Percentiles rank a stretch among this genome's conserved stretches.
These are phyloP conservation scores for Pyrochroa serraticornis DNA, from an alignment of 2,888 invertebrate genomes.

Conservation along the genomic window DNA sequence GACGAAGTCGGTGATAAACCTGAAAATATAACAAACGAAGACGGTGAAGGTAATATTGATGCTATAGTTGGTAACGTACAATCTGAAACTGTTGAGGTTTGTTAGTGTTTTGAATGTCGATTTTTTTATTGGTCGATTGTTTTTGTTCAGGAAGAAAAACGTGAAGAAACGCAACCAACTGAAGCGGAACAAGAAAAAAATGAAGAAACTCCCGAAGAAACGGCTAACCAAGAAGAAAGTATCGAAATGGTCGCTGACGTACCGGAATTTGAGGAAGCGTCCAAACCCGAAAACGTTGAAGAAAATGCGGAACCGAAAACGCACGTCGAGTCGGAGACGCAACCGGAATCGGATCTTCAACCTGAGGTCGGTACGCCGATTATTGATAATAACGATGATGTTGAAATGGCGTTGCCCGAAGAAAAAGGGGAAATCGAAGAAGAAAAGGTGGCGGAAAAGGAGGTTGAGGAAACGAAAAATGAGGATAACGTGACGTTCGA, in stretches of 20 bases:
- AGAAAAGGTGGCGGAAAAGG: constrained; percentile 10
- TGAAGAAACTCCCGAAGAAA: constrained; percentile 1
- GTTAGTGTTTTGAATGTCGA: not conserved
- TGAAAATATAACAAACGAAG: constrained; percentile 11
- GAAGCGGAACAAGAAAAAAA: not conserved
- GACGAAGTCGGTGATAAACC: not conserved
- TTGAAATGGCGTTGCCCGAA: not conserved
- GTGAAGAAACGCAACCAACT: not conserved
- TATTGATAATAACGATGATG: not conserved
- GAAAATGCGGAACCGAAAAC: constrained; percentile 7
- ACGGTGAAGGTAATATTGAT: constrained; percentile 4
- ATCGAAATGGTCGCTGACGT: not conserved
- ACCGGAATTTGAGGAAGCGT: constrained; percentile 12
- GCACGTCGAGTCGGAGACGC: not conserved
- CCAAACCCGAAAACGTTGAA: not conserved
- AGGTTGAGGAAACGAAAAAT: not conserved
- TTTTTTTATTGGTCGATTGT: not conserved
- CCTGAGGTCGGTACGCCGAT: not conserved
- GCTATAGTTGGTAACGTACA: constrained; percentile 2
- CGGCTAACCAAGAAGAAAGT: not conserved
- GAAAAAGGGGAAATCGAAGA: constrained; percentile 8
- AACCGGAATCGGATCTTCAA: not conserved
- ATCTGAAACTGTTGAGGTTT: not conserved
- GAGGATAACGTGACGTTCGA: not conserved
- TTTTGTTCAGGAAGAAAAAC: not conserved